phyloP scores from a whole-genome alignment of 2,113 vertebrate species.

The Sitta europaea region DNA sequence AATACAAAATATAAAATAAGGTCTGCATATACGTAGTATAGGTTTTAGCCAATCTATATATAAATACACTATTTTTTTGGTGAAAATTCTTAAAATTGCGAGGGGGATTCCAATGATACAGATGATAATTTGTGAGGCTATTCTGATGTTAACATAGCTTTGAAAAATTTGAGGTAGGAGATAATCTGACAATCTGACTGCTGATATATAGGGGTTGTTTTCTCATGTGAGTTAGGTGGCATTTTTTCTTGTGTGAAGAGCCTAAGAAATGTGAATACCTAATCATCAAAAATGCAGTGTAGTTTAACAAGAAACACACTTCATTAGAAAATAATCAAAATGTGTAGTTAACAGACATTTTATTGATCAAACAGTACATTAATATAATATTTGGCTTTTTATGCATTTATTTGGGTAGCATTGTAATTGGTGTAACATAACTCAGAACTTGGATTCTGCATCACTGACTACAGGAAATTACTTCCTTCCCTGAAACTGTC shows the following conservation, averaged over 20 bases:
- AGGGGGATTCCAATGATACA: background rate
- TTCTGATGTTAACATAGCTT: background rate
- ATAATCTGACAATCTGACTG: background rate
- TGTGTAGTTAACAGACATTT: background rate
- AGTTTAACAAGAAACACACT: background rate
- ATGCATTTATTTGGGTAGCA: background rate
- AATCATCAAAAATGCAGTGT: background rate
- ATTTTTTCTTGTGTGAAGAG: background rate
- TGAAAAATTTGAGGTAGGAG: background rate
- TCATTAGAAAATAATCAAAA: background rate
- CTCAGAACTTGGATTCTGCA: background rate
- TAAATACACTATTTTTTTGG: background rate
- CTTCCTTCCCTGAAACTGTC: background rate
- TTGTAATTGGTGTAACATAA: background rate
- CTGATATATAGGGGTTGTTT: background rate
- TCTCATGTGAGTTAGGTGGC: background rate
- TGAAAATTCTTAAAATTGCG: background rate
- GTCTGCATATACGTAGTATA: background rate
- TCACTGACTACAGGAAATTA: background rate
- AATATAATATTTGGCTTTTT: background rate
- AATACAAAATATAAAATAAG: background rate
- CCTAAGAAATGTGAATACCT: background rate
- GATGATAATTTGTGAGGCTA: background rate
- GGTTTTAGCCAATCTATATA: background rate
- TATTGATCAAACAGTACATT: background rate